Evolutionary conservation across 1,140 invertebrate genomes (phyloP).

Genomic region (Nomia melanderi): DNA sequence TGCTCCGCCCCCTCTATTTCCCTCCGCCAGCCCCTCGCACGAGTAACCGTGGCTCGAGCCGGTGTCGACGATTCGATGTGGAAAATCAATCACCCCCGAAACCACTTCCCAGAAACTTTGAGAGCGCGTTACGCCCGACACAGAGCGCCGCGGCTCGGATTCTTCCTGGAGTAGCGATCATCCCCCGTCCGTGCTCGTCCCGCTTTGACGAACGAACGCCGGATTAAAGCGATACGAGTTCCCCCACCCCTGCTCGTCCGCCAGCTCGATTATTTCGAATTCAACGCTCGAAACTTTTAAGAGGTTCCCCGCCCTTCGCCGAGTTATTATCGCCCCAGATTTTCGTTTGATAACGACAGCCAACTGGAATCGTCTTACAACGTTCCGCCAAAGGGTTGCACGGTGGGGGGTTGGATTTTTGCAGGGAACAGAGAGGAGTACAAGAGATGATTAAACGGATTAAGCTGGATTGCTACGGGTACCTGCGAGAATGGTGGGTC

Average conservation of each 20-base stretch:
- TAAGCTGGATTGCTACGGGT: background rate
- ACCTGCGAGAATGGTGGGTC: background rate
- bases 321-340: background rate
- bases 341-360: background rate
- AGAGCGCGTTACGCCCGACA: background rate
- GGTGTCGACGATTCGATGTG: slow-evolving; percentile 49
- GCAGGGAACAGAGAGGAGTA: background rate
- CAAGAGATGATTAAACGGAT: background rate
- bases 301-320: background rate
- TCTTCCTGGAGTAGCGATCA: slow-evolving; percentile 45
- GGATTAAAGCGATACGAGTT: background rate
- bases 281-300: background rate
- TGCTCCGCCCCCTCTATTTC: background rate
- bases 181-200: slow-evolving; percentile 23
- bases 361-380: background rate
- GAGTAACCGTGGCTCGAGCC: background rate
- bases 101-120: slow-evolving; percentile 57
- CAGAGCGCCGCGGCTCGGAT: slow-evolving; percentile 40
- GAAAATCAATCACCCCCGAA: slow-evolving; percentile 60
- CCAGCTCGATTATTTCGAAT: background rate
- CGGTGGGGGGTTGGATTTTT: background rate
- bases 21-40: background rate
- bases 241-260: no score
- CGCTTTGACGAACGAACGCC: slow-evolving; percentile 18
- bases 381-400: background rate